phyloP scores from a whole-genome alignment of 2,797 vertebrate genomes.

The Brachyrhaphis roseni region DNA sequence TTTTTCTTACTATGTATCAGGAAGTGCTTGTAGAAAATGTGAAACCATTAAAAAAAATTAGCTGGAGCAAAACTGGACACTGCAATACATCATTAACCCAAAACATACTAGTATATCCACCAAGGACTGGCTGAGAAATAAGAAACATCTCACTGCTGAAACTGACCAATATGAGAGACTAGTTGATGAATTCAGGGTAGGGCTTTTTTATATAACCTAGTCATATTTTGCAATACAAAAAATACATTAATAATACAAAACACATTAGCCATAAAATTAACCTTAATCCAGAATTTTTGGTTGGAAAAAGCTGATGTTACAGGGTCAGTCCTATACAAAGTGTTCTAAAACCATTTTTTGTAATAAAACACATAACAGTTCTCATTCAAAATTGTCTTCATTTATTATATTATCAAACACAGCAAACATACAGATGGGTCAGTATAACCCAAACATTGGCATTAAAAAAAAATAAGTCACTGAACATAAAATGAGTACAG shows the following conservation, averaged over 20 bases:
- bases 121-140: neutral
- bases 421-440: constrained; percentile 45
- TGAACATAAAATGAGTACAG: constrained; percentile 2
- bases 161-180: no score
- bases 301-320: neutral
- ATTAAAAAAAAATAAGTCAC: constrained; percentile 7
- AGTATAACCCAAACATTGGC: constrained; percentile 50
- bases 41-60: neutral
- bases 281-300: neutral
- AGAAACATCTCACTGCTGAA: neutral
- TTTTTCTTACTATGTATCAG: neutral
- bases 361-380: neutral
- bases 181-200: neutral
- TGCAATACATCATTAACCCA: neutral
- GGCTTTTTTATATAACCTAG: neutral
- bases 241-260: neutral
- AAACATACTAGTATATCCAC: neutral
- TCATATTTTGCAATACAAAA: neutral
- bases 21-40: neutral
- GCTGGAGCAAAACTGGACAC: neutral
- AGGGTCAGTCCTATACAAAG: neutral
- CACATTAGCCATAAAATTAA: neutral
- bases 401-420: constrained; percentile 57
- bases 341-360: neutral
- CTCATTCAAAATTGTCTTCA: constrained; percentile 13